These are phyloP conservation scores for Antheraea yamamai DNA, from an alignment of 2,888 invertebrate species.

Conservation along the genomic window DNA sequence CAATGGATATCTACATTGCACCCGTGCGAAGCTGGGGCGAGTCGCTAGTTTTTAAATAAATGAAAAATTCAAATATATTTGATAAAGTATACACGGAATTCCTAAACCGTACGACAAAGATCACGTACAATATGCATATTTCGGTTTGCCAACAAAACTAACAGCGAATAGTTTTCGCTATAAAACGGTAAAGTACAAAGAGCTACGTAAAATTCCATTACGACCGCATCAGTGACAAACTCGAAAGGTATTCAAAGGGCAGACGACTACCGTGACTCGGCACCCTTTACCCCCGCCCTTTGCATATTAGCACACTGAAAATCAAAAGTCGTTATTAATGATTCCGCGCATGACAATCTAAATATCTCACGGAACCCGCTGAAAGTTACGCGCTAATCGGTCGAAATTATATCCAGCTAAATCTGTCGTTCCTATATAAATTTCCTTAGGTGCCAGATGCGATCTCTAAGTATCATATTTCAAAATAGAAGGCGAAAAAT, in stretches of 20 bases:
- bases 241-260: constrained; percentile 75
- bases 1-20: no score
- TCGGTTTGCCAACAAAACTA: constrained; percentile 68
- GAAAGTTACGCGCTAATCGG: constrained; percentile 69
- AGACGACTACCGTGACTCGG: constrained; percentile 66
- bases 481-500: constrained; percentile 76
- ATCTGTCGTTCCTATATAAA: constrained; percentile 61
- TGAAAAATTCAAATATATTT: not conserved
- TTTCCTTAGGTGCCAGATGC: constrained; percentile 76
- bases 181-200: constrained; percentile 78
- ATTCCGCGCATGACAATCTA: constrained; percentile 76
- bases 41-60: no score
- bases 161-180: constrained; percentile 68
- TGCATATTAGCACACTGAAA: constrained; percentile 79
- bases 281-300: constrained; percentile 71
- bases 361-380: constrained; percentile 67
- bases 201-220: constrained; percentile 78
- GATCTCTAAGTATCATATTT: constrained; percentile 68
- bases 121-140: constrained; percentile 62
- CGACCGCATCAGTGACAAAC: constrained; percentile 78
- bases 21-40: no score
- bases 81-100: constrained; percentile 26
- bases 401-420: constrained; percentile 61
- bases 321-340: constrained; percentile 81
- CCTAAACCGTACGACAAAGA: constrained; percentile 58